Evolutionary conservation across 2,888 invertebrate genomes (phyloP).

Genomic region (Habrosyne pyritoides): DNA sequence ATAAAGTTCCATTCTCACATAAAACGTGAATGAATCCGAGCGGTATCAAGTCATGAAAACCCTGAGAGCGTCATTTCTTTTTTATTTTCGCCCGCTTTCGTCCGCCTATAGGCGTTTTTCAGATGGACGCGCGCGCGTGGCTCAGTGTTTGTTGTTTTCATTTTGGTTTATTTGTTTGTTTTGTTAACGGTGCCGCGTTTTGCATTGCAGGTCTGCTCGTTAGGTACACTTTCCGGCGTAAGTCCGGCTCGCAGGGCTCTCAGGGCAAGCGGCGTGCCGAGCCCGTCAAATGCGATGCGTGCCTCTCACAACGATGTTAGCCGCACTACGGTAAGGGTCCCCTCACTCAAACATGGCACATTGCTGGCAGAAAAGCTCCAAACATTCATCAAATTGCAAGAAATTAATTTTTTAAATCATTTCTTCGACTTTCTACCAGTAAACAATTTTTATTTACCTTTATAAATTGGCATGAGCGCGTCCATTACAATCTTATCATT

Average conservation of each 20-base stretch:
- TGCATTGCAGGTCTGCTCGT: slow-evolving; percentile 84
- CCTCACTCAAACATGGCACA: slow-evolving; percentile 46
- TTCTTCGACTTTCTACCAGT: slow-evolving; percentile 45
- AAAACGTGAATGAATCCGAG: slow-evolving; percentile 67
- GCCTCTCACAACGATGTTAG: slow-evolving; percentile 84
- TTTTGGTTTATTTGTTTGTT: slow-evolving; percentile 73
- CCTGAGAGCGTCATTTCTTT: slow-evolving; percentile 64
- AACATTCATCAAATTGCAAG: slow-evolving; percentile 7
- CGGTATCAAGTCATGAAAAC: slow-evolving; percentile 71
- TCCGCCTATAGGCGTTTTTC: slow-evolving; percentile 78
- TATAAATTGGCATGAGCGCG: slow-evolving; percentile 63
- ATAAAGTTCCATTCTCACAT: slow-evolving; percentile 62
- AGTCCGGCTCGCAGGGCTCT: slow-evolving; percentile 82
- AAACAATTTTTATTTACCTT: slow-evolving; percentile 38
- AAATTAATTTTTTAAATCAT: background rate
- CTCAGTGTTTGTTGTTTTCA: slow-evolving; percentile 64
- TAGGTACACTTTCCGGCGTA: slow-evolving; percentile 85
- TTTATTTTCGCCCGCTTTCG: slow-evolving; percentile 74
- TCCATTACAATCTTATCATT: slow-evolving; percentile 53
- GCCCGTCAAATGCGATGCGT: slow-evolving; percentile 83
- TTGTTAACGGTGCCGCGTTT: slow-evolving; percentile 83
- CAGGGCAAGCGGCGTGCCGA: slow-evolving; percentile 79
- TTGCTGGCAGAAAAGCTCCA: slow-evolving; percentile 52
- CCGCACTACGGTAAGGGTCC: slow-evolving; percentile 80
- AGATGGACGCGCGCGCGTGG: slow-evolving; percentile 78